Evolutionary conservation across 1,140 invertebrate species (phyloP), one percentile per base, ranked within the genome.

Genomic region (Pseudomyrmex flavicornis): DNA sequence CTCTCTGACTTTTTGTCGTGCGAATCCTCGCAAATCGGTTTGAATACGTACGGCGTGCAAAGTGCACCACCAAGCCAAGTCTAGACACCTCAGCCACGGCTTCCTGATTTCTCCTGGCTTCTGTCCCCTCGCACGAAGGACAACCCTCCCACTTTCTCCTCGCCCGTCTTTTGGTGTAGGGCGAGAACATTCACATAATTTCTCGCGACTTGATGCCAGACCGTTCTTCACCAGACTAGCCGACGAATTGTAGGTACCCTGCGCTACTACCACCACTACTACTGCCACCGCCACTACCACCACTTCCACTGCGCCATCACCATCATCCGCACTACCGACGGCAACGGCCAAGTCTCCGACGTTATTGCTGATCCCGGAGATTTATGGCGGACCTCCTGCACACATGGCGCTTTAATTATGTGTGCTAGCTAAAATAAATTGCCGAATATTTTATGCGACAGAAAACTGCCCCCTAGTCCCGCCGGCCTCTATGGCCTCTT

Each of bases 321-420:
- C 89, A 86, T 86, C 91, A 91, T 90, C 85, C 85, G 73, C 76
- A 73, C 83, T 82, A 72, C 75, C 82, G 79, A 82, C 77, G 84
- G 86, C 87, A 85, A 87, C 86, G 84, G 88, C 85, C 90, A 89
- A 91, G 92, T 91, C 90, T 89, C 91, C 91, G 90, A 92, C 93
- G 90, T 94, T 93, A 93, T 94, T 94, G 92, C 93, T 93, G 93
- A 94, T 94, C 91, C 91, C 72, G 75, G 89, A 92, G 92, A 94
- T 94, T 94, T 94, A 94, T 93, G 87, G 90, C 70, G 84, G 90
- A 92, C 89, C 92, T 93, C 91, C 86, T 84, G 90, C 92, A 92
- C 93, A 93, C 93, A 91, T 93, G 93, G 93, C 83, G 92, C 93
- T 93, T 94, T 94, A 94, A 94, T 94, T 94, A 93, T 93, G 92